Percentiles rank a stretch among this genome's conserved stretches.
These are phyloP conservation scores for Trichonephila clavata DNA, from an alignment of 1,140 invertebrate species.

Conservation along the genomic window DNA sequence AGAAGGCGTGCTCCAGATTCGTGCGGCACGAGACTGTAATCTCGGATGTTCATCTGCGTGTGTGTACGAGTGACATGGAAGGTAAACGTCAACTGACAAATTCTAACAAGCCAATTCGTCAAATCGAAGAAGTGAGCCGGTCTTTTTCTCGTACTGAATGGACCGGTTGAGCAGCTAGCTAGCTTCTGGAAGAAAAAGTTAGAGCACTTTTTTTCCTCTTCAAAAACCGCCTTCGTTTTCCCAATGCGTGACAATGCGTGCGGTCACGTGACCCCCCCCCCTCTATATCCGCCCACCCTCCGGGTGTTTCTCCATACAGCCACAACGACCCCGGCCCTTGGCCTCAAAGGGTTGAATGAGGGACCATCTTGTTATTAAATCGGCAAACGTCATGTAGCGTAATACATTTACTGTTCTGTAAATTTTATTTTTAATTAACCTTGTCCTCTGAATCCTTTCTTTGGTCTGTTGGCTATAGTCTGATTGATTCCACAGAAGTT, in stretches of 20 bases:
- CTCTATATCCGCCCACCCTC: constrained; percentile 13
- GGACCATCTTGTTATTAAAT: not conserved
- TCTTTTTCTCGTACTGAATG: not conserved
- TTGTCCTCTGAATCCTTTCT: too few species aligned
- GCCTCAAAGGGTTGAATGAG: constrained; percentile 35
- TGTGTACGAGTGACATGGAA: not conserved
- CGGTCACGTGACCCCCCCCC: constrained; percentile 38
- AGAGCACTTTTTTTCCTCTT: not conserved
- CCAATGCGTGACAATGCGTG: constrained; percentile 56
- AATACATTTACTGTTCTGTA: too few species aligned
- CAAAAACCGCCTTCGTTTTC: not conserved
- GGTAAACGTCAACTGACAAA: constrained; percentile 22
- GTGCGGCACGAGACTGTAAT: not conserved
- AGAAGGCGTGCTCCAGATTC: not conserved
- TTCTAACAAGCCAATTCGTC: constrained; percentile 40
- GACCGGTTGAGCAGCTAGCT: constrained; percentile 23
- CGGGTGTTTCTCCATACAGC: constrained; percentile 63
- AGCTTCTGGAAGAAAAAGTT: constrained; percentile 17
- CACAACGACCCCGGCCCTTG: constrained; percentile 61
- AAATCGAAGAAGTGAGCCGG: not conserved
- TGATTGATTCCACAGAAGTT: too few species aligned
- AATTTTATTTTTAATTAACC: too few species aligned
- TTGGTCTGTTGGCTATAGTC: too few species aligned
- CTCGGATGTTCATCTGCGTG: not conserved
- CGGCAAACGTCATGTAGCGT: too few species aligned